Conservation (phyloP, 2,888 invertebrate species). For the Apodemia duryi region DNA sequence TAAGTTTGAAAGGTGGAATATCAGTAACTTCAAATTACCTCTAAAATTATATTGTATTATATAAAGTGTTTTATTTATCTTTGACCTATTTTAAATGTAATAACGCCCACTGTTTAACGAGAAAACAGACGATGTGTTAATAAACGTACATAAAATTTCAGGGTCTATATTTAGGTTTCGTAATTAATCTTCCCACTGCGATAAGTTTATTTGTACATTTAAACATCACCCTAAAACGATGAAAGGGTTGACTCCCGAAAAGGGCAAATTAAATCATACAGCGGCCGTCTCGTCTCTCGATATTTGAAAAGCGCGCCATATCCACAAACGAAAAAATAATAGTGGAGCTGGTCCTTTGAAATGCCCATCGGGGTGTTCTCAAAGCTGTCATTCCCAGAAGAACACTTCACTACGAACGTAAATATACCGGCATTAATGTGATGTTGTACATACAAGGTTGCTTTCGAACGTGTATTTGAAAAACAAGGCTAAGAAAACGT, state of each 20-base stretch:
- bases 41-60: no score
- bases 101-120: not conserved
- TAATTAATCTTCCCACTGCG: slow-evolving; percentile 30
- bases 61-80: no score
- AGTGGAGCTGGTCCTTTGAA: slow-evolving; percentile 71
- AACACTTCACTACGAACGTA: slow-evolving; percentile 55
- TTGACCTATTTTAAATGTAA: not conserved
- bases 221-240: slow-evolving; percentile 45
- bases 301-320: slow-evolving; percentile 66
- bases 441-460: slow-evolving; percentile 44
- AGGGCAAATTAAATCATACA: slow-evolving; percentile 76
- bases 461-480: slow-evolving; percentile 32
- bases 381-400: slow-evolving; percentile 74
- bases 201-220: slow-evolving; percentile 29
- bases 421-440: slow-evolving; percentile 45
- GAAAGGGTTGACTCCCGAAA: slow-evolving; percentile 53
- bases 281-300: slow-evolving; percentile 50
- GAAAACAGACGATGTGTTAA: no score
- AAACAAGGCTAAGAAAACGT: slow-evolving; percentile 44
- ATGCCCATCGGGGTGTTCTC: slow-evolving; percentile 70
- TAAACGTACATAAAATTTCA: not conserved
- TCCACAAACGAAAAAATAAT: slow-evolving; percentile 68
- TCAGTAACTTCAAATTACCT: no score
- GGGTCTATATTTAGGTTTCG: slow-evolving; percentile 17
- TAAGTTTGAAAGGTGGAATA: no score